Percentiles rank a stretch among this genome's conserved stretches.
Conservation (phyloP, 1,140 invertebrate species). For the Harlomillsia oculata region DNA sequence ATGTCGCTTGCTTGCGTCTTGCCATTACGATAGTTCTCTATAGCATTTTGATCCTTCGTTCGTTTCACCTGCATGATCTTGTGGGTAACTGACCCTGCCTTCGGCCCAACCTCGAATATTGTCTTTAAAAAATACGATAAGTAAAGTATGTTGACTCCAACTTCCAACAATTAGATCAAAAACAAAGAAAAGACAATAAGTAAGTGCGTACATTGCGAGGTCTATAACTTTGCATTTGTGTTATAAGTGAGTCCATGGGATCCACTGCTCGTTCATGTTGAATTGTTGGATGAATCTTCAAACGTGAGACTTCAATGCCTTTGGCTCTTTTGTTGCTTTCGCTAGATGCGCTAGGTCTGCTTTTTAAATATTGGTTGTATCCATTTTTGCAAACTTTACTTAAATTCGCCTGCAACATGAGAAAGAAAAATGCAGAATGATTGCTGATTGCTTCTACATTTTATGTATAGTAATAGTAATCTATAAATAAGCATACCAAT, state of each 20-base stretch:
- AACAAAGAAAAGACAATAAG: too few relatives aligned
- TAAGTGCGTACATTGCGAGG: too few relatives aligned
- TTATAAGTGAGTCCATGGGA: conserved; percentile 35
- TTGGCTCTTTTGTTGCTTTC: conserved; percentile 83
- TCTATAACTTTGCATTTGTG: conserved; percentile 68
- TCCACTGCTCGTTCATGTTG: conserved; percentile 11
- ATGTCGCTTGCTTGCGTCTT: conserved; percentile 38
- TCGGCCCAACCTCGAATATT: conserved; percentile 82
- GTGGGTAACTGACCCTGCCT: conserved; percentile 62
- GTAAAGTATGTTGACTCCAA: too few relatives aligned
- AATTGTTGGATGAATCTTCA: conserved; percentile 54
- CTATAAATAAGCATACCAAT: conserved; percentile 51
- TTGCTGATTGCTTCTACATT: too few relatives aligned
- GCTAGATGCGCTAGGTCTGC: conserved; percentile 70
- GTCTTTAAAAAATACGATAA: conserved; percentile 61
- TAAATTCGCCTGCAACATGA: conserved; percentile 55
- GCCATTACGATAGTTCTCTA: conserved; percentile 43
- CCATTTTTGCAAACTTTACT: conserved; percentile 72
- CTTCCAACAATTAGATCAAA: too few relatives aligned
- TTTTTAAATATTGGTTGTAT: conserved; percentile 78
- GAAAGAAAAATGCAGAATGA: background rate
- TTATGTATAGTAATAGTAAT: too few relatives aligned
- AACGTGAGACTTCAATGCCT: conserved; percentile 45
- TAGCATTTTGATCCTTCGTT: conserved; percentile 51
- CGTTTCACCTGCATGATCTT: conserved; percentile 63